Evolutionary conservation across 2,113 vertebrate species (phyloP).

Genomic region (Sciurus niger): DNA sequence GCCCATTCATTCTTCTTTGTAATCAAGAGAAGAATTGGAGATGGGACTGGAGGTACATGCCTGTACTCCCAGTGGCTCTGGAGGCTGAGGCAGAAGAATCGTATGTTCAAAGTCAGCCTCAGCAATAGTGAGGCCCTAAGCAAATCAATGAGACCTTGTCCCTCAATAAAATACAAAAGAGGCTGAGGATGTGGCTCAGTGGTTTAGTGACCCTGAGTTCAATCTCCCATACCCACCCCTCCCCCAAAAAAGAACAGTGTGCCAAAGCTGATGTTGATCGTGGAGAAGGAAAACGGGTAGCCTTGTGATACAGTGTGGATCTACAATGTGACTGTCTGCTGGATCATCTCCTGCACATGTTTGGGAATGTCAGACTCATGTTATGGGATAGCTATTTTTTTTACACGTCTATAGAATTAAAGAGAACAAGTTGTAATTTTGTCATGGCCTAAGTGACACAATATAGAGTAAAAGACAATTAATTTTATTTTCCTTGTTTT

Average conservation of each 20-base stretch:
- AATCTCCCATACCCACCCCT: no score
- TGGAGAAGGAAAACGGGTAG: not conserved
- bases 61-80: no score
- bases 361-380: not conserved
- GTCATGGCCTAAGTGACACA: not conserved
- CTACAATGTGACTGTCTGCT: not conserved
- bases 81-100: no score
- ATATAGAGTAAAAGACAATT: not conserved
- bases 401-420: not conserved
- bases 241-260: no score
- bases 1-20: not conserved
- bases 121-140: no score
- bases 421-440: not conserved
- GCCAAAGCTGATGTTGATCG: not conserved
- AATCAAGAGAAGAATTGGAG: not conserved
- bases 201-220: no score
- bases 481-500: not conserved
- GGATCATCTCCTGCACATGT: fast-evolving
- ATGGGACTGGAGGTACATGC: no score
- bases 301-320: not conserved
- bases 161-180: no score
- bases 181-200: no score
- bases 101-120: no score
- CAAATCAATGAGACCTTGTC: no score
- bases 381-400: not conserved